These are phyloP conservation scores for Alectoris magna DNA, from an alignment of 2,797 vertebrate genomes.

Conservation along the genomic window DNA sequence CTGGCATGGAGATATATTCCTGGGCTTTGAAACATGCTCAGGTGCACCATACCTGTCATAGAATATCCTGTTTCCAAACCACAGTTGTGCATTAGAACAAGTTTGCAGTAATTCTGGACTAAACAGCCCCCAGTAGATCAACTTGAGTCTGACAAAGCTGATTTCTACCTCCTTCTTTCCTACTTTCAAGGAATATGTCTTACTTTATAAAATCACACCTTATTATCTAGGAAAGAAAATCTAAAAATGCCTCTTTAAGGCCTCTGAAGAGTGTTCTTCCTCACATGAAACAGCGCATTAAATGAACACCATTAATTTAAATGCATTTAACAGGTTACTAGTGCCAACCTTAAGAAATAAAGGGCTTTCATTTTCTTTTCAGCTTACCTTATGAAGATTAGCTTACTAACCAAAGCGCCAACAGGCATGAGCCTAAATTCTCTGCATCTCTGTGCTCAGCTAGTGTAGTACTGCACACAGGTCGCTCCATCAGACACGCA, in stretches of 20 bases:
- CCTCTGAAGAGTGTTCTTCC: background rate
- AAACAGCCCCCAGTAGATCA: background rate
- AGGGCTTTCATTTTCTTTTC: background rate
- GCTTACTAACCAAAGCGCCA: background rate
- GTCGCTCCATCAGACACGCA: background rate
- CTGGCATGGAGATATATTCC: background rate
- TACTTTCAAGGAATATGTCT: background rate
- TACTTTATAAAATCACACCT: background rate
- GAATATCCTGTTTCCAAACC: background rate
- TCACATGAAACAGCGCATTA: too few relatives aligned
- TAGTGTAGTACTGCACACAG: rapidly evolving
- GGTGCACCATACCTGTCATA: background rate
- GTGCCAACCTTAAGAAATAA: background rate
- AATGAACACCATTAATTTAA: background rate
- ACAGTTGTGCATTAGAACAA: background rate
- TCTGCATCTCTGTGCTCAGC: background rate
- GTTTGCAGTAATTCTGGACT: too few relatives aligned
- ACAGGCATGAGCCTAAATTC: background rate
- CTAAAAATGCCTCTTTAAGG: background rate
- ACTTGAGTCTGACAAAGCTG: background rate
- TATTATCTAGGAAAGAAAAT: background rate
- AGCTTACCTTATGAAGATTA: background rate
- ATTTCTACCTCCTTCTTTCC: background rate
- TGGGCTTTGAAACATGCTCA: background rate
- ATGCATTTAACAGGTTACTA: background rate